Percentiles rank a stretch among this genome's conserved stretches.
Conservation (phyloP, 2,113 vertebrate genomes). For the Morone chrysops region DNA sequence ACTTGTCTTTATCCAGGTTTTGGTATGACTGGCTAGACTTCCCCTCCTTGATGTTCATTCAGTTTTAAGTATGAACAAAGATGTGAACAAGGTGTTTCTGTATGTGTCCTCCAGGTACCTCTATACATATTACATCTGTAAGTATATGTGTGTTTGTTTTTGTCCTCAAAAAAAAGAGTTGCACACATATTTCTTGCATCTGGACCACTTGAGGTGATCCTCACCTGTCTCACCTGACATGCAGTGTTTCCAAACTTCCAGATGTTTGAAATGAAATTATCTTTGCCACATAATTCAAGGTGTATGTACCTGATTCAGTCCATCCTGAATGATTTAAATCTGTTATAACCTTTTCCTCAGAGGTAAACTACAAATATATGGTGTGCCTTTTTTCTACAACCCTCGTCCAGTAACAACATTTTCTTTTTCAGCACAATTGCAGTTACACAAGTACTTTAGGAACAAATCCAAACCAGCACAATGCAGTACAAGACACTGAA, state of each 20-base stretch:
- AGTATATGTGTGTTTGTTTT: constrained; percentile 25
- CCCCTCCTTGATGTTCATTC: constrained; percentile 7
- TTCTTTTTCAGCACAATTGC: constrained; percentile 3
- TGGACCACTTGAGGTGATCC: constrained; percentile 12
- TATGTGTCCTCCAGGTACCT: constrained; percentile 11
- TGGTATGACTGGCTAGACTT: neutral
- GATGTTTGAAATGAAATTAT: constrained; percentile 21
- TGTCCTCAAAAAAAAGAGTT: neutral
- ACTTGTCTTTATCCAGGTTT: neutral
- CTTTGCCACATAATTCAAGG: neutral
- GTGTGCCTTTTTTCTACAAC: neutral
- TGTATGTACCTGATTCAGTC: too few species aligned
- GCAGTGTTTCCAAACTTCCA: neutral
- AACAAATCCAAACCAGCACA: constrained; percentile 2
- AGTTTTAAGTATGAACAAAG: constrained; percentile 23
- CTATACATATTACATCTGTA: constrained; percentile 27
- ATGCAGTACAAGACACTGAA: neutral
- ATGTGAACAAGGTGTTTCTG: constrained; percentile 39
- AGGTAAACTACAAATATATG: neutral
- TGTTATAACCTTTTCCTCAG: neutral
- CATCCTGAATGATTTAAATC: neutral
- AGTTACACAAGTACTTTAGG: neutral
- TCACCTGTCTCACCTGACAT: neutral
- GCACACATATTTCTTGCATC: constrained; percentile 12
- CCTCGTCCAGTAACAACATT: neutral